Conservation (phyloP, 1,140 invertebrate species). For the Bemisia tabaci region DNA sequence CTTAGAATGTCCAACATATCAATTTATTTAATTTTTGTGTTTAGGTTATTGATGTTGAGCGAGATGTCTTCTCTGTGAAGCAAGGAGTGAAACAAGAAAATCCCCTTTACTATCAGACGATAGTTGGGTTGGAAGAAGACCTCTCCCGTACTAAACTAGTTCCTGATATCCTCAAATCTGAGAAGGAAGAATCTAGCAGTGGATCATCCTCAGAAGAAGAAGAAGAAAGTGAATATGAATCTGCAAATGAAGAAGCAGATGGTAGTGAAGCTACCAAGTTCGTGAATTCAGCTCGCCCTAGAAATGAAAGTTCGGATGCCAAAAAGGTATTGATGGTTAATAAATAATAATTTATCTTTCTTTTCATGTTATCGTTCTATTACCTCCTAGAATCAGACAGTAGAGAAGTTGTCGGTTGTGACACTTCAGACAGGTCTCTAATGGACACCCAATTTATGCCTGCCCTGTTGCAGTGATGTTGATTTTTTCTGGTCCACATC, state of each 20-base stretch:
- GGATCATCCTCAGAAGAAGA: slow-evolving; percentile 19
- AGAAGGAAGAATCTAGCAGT: slow-evolving; percentile 24
- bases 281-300: slow-evolving; percentile 52
- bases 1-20: slow-evolving; percentile 80
- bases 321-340: slow-evolving; percentile 46
- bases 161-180: slow-evolving; percentile 31
- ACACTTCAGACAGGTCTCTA: neutral
- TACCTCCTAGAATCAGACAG: too few relatives aligned
- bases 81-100: slow-evolving; percentile 43
- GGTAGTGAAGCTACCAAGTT: slow-evolving; percentile 41
- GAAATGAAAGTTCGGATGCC: slow-evolving; percentile 73
- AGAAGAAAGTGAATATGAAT: slow-evolving; percentile 30
- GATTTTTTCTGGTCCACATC: slow-evolving; percentile 7
- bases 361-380: neutral
- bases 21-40: slow-evolving; percentile 9
- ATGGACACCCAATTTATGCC: neutral
- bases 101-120: slow-evolving; percentile 64
- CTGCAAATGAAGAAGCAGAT: slow-evolving; percentile 33
- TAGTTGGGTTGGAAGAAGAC: slow-evolving; percentile 69
- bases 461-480: neutral
- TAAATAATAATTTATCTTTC: slow-evolving; percentile 4
- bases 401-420: neutral
- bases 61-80: slow-evolving; percentile 69
- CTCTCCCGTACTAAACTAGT: slow-evolving; percentile 49
- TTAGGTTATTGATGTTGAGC: slow-evolving; percentile 76